Base-by-base conservation (phyloP, 2,888 invertebrate species). In the Selenia dentaria region DNA sequence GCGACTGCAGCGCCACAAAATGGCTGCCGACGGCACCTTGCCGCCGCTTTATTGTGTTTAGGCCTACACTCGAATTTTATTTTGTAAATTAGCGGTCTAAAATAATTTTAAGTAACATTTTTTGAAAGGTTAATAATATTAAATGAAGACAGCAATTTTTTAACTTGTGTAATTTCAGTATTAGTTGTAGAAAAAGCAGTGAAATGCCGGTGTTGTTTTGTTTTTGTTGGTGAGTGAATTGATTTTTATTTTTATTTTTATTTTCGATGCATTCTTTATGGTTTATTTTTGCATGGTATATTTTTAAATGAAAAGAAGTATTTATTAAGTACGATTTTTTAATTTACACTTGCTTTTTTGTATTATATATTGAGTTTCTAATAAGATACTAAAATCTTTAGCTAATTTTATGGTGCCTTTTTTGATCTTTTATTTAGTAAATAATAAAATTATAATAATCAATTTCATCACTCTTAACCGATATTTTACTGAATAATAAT, bases 1-100 rank as follows among this genome's bases (percentile, higher is more conserved):
- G 82, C 87, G 88, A 88, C 77, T 68, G 75, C 75, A 87, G 88
- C 89, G 89, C 87, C 88, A 85, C 89, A 88, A 90, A 70, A 90
- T 89, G 90, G 89, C 90, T 73, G 85, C 86, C 87, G 83, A 63
- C 83, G 82, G 82, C 61, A 70, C 61, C 52, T 70, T 70, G 79
- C 83, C 84, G 86, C 79, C 87, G 88, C 87, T 78, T 73, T 73
- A 62, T 68, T 72, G 76, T 79, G 80, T 85, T 87, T 89, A 90
- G 90, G 90, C 90, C 90, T 89, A 90, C 74, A 79, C 68, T 70
- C 68, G 66, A 70, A 62, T 67, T 34, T 53, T 28, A 44, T 35
- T 48, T 51, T 41, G 12, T 37, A 41, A 24, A 28, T 50, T 46
- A 47, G 18, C 4, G 32, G 26, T 46, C 6, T 51, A 28, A 33